Evolutionary conservation across 2,113 vertebrate species (phyloP).

Genomic region (Mobula birostris): DNA sequence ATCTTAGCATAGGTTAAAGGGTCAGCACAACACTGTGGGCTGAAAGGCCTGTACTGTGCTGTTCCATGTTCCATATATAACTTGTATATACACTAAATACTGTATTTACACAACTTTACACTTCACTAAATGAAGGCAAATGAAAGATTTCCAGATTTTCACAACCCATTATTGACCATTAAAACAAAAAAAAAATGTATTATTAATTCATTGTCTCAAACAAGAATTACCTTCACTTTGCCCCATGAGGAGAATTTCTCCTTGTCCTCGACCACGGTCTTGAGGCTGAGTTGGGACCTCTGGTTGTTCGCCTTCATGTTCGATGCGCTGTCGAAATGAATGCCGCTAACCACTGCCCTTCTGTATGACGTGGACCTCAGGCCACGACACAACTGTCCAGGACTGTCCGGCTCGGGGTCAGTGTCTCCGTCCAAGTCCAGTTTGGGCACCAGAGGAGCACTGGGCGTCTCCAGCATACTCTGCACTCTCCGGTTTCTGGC

Average conservation of each 20-base stretch:
- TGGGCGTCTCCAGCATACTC: constrained; percentile 75
- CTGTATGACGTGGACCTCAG: constrained; percentile 88
- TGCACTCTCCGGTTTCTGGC: constrained; percentile 59
- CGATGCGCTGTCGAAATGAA: constrained; percentile 60
- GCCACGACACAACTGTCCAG: constrained; percentile 63
- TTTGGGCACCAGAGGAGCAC: constrained; percentile 48
- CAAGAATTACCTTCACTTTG: constrained; percentile 57
- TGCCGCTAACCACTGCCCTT: constrained; percentile 79
- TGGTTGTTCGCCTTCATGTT: constrained; percentile 58
- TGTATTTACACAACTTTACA: no score
- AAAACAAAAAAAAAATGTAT: not conserved
- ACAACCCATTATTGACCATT: no score
- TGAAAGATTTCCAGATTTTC: no score
- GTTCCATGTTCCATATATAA: no score
- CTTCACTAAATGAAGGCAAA: no score
- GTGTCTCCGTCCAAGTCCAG: constrained; percentile 48
- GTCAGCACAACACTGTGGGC: no score
- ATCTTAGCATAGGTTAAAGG: no score
- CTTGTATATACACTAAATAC: no score
- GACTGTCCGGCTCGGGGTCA: constrained; percentile 60
- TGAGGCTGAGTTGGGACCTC: constrained; percentile 65
- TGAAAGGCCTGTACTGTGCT: no score
- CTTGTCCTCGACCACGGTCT: constrained; percentile 58
- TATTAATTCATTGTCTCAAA: not conserved
- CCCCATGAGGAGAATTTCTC: constrained; percentile 62